These are phyloP conservation scores for Stegastes partitus DNA, from an alignment of 2,113 vertebrate genomes.

Conservation along the genomic window DNA sequence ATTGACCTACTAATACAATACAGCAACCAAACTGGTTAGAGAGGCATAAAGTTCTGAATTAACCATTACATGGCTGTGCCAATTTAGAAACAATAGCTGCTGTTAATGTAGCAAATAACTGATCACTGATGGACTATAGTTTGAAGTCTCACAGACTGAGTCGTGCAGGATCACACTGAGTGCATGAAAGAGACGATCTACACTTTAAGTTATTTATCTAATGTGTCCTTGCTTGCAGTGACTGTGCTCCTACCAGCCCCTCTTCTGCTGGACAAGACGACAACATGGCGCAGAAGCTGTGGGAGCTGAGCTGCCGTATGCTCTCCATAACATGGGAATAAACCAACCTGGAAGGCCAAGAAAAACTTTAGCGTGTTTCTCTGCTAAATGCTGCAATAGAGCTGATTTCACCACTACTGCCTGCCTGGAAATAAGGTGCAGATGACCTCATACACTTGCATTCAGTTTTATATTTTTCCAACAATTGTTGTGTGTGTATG, in stretches of 20 bases:
- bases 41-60: not conserved
- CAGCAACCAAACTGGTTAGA: no score
- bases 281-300: conserved; percentile 78
- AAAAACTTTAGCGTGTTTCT: not conserved
- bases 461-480: not conserved
- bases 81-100: no score
- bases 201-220: not conserved
- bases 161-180: no score
- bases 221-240: conserved; percentile 64
- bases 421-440: not conserved
- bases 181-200: no score
- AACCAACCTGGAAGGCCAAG: not conserved
- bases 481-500: no score
- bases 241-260: conserved; percentile 81
- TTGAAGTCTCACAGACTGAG: no score
- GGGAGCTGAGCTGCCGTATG: conserved; percentile 84
- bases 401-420: not conserved
- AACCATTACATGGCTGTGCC: not conserved
- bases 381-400: not conserved
- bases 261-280: conserved; percentile 76
- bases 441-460: not conserved
- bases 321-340: conserved; percentile 81
- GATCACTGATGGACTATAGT: not conserved
- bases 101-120: not conserved
- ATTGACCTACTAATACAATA: no score